phyloP scores from a whole-genome alignment of 2,888 invertebrate genomes.

The Hoplodrina ambigua region DNA sequence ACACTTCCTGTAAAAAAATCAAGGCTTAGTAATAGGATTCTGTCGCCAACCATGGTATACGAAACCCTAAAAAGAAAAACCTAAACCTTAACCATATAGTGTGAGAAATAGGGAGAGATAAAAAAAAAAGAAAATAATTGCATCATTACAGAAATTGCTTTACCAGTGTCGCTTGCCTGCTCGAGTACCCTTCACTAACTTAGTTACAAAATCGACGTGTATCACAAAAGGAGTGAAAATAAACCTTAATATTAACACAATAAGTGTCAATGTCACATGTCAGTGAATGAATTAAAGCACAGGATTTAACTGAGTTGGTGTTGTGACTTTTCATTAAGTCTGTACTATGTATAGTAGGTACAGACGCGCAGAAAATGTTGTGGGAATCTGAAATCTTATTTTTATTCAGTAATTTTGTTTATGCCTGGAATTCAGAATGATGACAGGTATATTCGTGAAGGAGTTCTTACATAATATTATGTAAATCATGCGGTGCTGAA shows the following conservation, averaged over 20 bases:
- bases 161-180: conserved; percentile 66
- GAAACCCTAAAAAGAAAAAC: conserved; percentile 49
- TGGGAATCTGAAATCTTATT: conserved; percentile 19
- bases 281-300: conserved; percentile 70
- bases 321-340: conserved; percentile 73
- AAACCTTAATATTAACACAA: conserved; percentile 53
- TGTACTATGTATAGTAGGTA: conserved; percentile 32
- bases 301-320: conserved; percentile 69
- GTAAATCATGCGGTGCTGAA: conserved; percentile 34
- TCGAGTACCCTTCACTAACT: conserved; percentile 74
- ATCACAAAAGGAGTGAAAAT: conserved; percentile 55
- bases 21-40: no score
- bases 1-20: no score
- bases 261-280: conserved; percentile 64
- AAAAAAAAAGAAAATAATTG: conserved; percentile 79
- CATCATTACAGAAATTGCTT: conserved; percentile 81
- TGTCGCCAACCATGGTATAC: no score
- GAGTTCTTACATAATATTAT: conserved; percentile 34
- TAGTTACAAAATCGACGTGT: conserved; percentile 67
- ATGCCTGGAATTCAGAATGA: conserved; percentile 3
- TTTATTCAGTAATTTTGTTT: conserved; percentile 21
- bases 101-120: conserved; percentile 66
- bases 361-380: conserved; percentile 15
- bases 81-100: conserved; percentile 79
- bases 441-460: conserved; percentile 33